phyloP scores from a whole-genome alignment of 2,888 invertebrate species.

The Phortica magna region DNA sequence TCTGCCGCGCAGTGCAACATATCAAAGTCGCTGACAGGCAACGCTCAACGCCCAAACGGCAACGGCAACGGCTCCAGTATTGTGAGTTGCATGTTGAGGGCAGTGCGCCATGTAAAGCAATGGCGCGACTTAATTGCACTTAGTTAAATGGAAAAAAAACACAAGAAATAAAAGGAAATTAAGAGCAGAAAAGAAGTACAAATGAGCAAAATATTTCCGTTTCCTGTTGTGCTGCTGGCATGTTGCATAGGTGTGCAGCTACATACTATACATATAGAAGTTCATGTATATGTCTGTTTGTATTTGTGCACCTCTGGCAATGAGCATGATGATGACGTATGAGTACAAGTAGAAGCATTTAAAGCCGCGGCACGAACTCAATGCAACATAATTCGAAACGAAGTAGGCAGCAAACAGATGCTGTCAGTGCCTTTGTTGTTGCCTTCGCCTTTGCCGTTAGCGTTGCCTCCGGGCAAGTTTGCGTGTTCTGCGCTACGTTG shows the following conservation, averaged over 20 bases:
- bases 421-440: background rate
- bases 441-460: background rate
- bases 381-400: conserved; percentile 18
- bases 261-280: background rate
- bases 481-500: background rate
- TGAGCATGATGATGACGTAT: conserved; percentile 12
- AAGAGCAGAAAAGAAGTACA: conserved; percentile 44
- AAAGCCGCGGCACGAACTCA: conserved; percentile 2
- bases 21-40: conserved; percentile 17
- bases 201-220: conserved; percentile 66
- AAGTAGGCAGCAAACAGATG: conserved; percentile 2
- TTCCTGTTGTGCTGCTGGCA: conserved; percentile 37
- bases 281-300: conserved; percentile 18
- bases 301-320: background rate
- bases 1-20: conserved; percentile 1
- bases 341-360: conserved; percentile 20
- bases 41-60: background rate
- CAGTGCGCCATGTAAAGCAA: conserved; percentile 2
- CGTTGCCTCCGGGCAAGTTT: background rate
- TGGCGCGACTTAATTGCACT: conserved; percentile 64
- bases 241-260: background rate
- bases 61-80: background rate
- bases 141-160: conserved; percentile 69
- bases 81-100: background rate
- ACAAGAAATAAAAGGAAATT: conserved; percentile 42